Evolutionary conservation across 2,888 invertebrate species (phyloP).

Genomic region (Tetranychus truncatus): DNA sequence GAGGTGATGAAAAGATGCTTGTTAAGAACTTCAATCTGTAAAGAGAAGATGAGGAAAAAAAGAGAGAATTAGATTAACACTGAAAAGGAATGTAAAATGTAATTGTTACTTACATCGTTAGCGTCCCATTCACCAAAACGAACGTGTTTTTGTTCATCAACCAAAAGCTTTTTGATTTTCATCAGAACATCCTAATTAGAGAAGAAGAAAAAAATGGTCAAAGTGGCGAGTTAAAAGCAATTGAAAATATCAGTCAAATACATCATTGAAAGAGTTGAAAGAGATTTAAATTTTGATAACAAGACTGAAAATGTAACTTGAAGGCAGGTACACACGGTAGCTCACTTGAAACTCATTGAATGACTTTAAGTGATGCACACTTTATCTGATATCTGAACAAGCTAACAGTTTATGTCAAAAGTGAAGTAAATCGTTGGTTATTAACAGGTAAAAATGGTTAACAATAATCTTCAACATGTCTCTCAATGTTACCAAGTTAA

Average conservation of each 20-base stretch:
- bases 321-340: not conserved
- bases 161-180: slow-evolving; percentile 61
- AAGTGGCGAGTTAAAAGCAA: not conserved
- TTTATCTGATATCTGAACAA: not conserved
- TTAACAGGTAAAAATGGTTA: not conserved
- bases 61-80: not conserved
- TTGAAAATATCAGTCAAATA: not conserved
- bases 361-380: not conserved
- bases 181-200: slow-evolving; percentile 53
- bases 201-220: not conserved
- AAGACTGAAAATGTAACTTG: too few relatives aligned
- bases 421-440: not conserved
- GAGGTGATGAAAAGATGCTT: slow-evolving; percentile 89
- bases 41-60: slow-evolving; percentile 27
- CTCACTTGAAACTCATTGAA: not conserved
- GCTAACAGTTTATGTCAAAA: not conserved
- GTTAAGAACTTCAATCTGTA: slow-evolving; percentile 84
- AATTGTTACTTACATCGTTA: slow-evolving; percentile 53
- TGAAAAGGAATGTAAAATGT: not conserved
- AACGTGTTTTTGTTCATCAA: slow-evolving; percentile 78
- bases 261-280: not conserved
- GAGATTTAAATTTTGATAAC: too few relatives aligned
- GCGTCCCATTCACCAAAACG: slow-evolving; percentile 81
- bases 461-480: not conserved
- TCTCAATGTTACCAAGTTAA: not conserved